These are phyloP conservation scores for Lipophrys pholis DNA, from an alignment of 2,113 vertebrate genomes.

Conservation along the genomic window DNA sequence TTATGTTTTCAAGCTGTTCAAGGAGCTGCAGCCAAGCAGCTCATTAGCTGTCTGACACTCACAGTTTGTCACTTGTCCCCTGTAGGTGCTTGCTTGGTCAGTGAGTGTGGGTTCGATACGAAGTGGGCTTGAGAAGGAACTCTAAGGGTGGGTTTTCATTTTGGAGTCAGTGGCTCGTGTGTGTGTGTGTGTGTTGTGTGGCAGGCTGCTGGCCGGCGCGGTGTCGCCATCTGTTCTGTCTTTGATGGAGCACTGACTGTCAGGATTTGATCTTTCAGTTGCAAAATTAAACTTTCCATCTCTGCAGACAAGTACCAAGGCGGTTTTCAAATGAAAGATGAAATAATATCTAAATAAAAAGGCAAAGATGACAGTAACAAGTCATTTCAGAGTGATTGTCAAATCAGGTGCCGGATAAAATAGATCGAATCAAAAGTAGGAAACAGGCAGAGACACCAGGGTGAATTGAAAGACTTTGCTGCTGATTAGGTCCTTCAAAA, in stretches of 20 bases:
- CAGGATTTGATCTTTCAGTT: not conserved
- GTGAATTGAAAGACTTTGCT: not conserved
- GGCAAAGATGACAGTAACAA: not conserved
- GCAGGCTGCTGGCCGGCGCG: not conserved
- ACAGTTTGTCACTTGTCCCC: not conserved
- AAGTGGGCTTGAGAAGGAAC: not conserved
- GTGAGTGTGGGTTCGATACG: not conserved
- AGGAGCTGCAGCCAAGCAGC: not conserved
- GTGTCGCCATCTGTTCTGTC: not conserved
- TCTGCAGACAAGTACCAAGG: too few relatives aligned
- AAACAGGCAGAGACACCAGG: not conserved
- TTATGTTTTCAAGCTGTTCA: not conserved
- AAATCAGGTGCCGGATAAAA: too few relatives aligned
- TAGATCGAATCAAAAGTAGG: not conserved
- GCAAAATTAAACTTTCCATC: too few relatives aligned
- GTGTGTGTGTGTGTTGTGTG: conserved; percentile 2
- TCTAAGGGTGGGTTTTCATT: not conserved
- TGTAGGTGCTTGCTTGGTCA: not conserved
- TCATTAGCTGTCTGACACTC: not conserved
- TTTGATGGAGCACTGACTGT: not conserved
- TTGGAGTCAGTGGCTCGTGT: not conserved
- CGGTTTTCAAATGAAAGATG: too few relatives aligned
- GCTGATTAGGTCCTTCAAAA: not conserved
- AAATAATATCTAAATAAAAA: too few relatives aligned
- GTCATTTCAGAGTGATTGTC: not conserved